phyloP scores from a whole-genome alignment of 2,113 vertebrate species.

The Bos indicus region DNA sequence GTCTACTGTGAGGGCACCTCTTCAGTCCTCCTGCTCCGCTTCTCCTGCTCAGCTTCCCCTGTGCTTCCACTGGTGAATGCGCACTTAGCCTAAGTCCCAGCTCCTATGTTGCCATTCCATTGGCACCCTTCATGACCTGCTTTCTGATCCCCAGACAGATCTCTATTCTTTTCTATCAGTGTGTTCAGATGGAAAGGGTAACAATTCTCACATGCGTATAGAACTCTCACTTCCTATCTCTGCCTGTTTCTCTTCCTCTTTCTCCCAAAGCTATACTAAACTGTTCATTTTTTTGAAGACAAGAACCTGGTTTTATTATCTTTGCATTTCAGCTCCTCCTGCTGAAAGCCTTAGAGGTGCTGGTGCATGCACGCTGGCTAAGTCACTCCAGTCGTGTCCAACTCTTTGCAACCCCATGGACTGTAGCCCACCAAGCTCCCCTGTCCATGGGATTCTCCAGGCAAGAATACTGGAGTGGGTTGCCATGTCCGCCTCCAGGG shows the following conservation, averaged over 20 bases:
- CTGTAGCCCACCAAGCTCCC: background rate
- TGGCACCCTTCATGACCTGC: background rate
- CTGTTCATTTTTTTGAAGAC: background rate
- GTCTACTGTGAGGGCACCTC: rapidly evolving
- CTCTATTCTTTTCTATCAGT: background rate
- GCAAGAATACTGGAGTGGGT: background rate
- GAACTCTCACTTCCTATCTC: background rate
- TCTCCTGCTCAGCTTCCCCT: background rate
- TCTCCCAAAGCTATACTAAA: background rate
- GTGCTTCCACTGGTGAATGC: background rate
- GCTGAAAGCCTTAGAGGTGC: background rate
- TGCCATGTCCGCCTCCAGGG: background rate
- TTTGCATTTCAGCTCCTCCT: background rate
- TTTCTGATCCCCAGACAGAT: background rate
- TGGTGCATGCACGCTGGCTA: background rate
- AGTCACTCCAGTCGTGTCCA: background rate
- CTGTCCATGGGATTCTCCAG: background rate
- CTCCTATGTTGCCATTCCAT: background rate
- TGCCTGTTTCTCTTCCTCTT: background rate
- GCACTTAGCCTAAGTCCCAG: background rate
- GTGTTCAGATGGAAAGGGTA: background rate
- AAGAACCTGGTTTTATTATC: background rate
- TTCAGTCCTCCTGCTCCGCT: background rate
- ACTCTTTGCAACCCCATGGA: background rate
- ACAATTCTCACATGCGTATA: background rate